Percentiles rank a stretch among this genome's conserved stretches.
Conservation (phyloP, 2,888 invertebrate species). For the Melieria omissa region DNA sequence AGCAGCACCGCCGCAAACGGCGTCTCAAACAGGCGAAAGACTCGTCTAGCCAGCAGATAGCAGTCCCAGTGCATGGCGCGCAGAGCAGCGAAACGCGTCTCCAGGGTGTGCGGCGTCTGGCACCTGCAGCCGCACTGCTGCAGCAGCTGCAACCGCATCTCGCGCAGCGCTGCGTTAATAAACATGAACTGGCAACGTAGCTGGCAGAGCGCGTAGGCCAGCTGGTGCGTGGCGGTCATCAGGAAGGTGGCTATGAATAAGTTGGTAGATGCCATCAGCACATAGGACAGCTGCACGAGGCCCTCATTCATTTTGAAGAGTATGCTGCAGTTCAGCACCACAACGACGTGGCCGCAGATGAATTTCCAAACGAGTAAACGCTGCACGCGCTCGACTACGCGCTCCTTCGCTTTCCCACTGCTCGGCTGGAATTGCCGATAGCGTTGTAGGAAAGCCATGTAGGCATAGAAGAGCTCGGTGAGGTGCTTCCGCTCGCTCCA, state of each 20-base stretch:
- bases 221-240: background rate
- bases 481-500: too few relatives aligned
- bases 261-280: background rate
- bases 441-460: background rate
- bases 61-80: background rate
- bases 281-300: too few relatives aligned
- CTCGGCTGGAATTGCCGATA: background rate
- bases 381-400: background rate
- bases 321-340: background rate
- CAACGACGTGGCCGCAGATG: background rate
- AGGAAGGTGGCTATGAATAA: background rate
- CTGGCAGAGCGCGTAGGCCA: conserved; percentile 4
- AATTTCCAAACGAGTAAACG: background rate
- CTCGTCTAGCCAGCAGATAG: background rate
- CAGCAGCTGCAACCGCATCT: background rate
- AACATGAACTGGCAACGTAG: background rate
- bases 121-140: background rate
- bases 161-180: background rate
- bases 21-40: background rate
- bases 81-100: background rate
- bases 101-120: background rate
- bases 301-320: too few relatives aligned
- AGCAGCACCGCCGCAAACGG: background rate
- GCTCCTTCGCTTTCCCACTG: too few relatives aligned
- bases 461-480: too few relatives aligned